Conservation (phyloP, 2,888 invertebrate genomes). For the Acrocera orbiculus region DNA sequence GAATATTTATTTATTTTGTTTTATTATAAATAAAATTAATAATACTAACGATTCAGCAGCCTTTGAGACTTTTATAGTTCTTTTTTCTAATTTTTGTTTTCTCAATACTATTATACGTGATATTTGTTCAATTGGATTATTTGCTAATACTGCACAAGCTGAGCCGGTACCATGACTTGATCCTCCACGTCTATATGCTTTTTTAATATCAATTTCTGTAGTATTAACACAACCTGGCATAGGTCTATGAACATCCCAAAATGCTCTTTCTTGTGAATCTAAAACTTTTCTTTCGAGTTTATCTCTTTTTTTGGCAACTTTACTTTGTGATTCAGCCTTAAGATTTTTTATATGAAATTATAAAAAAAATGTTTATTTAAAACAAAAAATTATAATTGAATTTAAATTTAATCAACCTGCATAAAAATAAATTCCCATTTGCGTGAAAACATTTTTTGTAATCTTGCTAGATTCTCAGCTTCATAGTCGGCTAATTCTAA, state of each 20-base stretch:
- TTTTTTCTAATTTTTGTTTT: slow-evolving; percentile 61
- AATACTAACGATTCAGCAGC: slow-evolving; percentile 77
- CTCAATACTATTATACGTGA: slow-evolving; percentile 55
- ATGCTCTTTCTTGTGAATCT: slow-evolving; percentile 97
- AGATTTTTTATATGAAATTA: too few relatives aligned
- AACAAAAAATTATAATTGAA: background rate
- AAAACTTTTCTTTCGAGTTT: slow-evolving; percentile 94
- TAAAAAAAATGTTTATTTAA: too few relatives aligned
- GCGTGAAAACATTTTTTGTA: slow-evolving; percentile 97
- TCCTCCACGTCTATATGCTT: slow-evolving; percentile 52
- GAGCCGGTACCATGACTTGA: slow-evolving; percentile 32
- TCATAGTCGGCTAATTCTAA: slow-evolving; percentile 96
- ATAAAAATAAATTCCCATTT: slow-evolving; percentile 99
- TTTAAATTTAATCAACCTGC: slow-evolving; percentile 46
- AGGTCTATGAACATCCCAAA: slow-evolving; percentile 99
- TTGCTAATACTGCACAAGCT: slow-evolving; percentile 28
- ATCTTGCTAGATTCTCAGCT: slow-evolving; percentile 87
- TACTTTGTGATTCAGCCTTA: slow-evolving; percentile 44
- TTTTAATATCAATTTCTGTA: slow-evolving; percentile 95
- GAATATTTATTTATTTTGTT: background rate
- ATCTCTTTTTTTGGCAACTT: slow-evolving; percentile 95
- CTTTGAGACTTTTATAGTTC: slow-evolving; percentile 82
- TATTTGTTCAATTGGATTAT: slow-evolving; percentile 30
- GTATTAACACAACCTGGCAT: slow-evolving; percentile 99
- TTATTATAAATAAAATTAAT: background rate